Base-by-base conservation (phyloP, 1,140 invertebrate species). In the Dreissena polymorpha region DNA sequence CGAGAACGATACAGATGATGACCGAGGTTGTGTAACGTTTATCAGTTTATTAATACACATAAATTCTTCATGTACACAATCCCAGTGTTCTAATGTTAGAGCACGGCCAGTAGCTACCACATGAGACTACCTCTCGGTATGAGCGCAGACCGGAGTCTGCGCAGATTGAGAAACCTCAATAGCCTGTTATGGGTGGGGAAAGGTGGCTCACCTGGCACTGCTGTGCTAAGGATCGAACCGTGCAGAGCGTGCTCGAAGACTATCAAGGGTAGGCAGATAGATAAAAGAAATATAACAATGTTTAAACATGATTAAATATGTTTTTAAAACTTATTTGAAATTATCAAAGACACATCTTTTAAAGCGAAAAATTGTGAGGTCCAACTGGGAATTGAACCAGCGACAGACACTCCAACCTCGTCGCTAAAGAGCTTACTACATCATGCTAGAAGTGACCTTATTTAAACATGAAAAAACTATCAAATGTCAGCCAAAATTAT, bases 141-240 rank as follows among this genome's bases (percentile, higher is more conserved):
- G 81, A 83, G 67, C 81, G 73, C 50, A 49, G 81, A 83, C 51
- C 27, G 55, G 27, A 77, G 73, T 83, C 81, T 83, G 51, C 81
- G 81, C 53, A 72, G 81, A 5, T 65, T 83, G 63, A 29, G 51
- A 10, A 64, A 76, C 53, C 49, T 83, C 60, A 64, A 65, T 51
- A 53, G 55, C 5, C 25, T 83, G 21, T 60, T 83, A 50, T 67
- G 74, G 72, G 67, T 65, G 53, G 73, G 73, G 67, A 27, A 72
- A 53, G 70, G 68, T 27, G 18, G 16, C 12, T 60, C 57, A 6
- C 57, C 57, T 23, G 29, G 67, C 13, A 25, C 25, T 18, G 67
- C 63, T 13, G 23, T 79, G 27, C 65, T 83, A 21, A 69, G 73
- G 72, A 83, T 83, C 18, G 81, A 83, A 77, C 81, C 81, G 23